Percentiles rank a stretch among this genome's conserved stretches.
phyloP scores from a whole-genome alignment of 2,888 invertebrate species.

The Acrobasis repandana region DNA sequence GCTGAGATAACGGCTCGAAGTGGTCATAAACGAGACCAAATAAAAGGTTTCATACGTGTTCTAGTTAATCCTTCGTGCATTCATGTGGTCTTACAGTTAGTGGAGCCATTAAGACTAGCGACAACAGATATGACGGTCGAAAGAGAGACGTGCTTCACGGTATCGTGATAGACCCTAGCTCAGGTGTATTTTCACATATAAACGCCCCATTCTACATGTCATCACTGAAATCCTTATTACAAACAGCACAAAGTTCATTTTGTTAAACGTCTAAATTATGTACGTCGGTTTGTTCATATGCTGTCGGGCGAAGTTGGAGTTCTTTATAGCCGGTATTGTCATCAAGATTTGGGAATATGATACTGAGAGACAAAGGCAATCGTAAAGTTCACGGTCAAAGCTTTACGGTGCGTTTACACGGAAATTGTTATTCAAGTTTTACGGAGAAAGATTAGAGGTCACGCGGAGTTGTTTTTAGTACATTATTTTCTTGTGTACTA shows the following conservation, averaged over 20 bases:
- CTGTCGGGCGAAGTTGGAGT: slow-evolving; percentile 47
- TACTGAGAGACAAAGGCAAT: slow-evolving; percentile 61
- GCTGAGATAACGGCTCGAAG: background rate
- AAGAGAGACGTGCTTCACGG: slow-evolving; percentile 70
- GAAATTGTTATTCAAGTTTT: slow-evolving; percentile 36
- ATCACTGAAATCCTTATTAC: slow-evolving; percentile 33
- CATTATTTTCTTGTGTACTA: background rate
- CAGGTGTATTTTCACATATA: slow-evolving; percentile 69
- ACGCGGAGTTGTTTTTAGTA: slow-evolving; percentile 5
- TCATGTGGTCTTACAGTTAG: slow-evolving; percentile 67
- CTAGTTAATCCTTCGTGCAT: slow-evolving; percentile 58
- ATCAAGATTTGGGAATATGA: slow-evolving; percentile 64
- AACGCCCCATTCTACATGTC: slow-evolving; percentile 38
- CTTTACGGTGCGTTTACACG: slow-evolving; percentile 49
- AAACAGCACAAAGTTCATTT: slow-evolving; percentile 33
- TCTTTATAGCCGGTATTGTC: slow-evolving; percentile 69
- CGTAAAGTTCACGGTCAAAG: slow-evolving; percentile 52
- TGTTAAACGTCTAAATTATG: slow-evolving; percentile 26
- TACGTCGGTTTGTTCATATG: slow-evolving; percentile 42
- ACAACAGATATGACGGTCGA: slow-evolving; percentile 63
- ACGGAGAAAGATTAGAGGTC: slow-evolving; percentile 28
- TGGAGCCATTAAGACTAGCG: slow-evolving; percentile 67
- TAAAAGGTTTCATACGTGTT: slow-evolving; percentile 35
- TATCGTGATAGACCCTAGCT: slow-evolving; percentile 66
- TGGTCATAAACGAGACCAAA: slow-evolving; percentile 19